Evolutionary conservation across 2,888 invertebrate species (phyloP).

Genomic region (Lathronympha strigana): DNA sequence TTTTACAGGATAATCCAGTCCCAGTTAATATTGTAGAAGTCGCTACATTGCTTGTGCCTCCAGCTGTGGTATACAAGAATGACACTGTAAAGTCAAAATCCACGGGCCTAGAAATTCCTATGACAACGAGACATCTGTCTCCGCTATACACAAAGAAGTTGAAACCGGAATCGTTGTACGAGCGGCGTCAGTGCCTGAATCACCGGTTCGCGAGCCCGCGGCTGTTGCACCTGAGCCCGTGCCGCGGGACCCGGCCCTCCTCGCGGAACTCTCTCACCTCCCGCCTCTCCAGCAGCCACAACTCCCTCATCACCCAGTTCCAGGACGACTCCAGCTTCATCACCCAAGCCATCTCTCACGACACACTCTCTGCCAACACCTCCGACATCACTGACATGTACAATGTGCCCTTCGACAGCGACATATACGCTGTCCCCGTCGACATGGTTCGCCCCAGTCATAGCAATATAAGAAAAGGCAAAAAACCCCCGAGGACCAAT

Average conservation of each 20-base stretch:
- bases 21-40: constrained; percentile 56
- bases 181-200: constrained; percentile 72
- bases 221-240: constrained; percentile 85
- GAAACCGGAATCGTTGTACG: constrained; percentile 70
- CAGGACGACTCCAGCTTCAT: constrained; percentile 95
- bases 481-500: constrained; percentile 66
- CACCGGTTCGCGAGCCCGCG: constrained; percentile 76
- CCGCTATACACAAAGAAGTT: constrained; percentile 72
- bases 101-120: constrained; percentile 57
- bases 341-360: constrained; percentile 95
- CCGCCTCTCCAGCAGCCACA: constrained; percentile 92
- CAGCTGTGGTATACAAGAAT: constrained; percentile 60
- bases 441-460: constrained; percentile 89
- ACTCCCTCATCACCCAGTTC: constrained; percentile 90
- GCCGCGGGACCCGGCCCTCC: constrained; percentile 86
- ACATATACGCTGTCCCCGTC: constrained; percentile 93
- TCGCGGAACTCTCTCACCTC: constrained; percentile 91
- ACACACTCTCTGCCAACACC: constrained; percentile 87
- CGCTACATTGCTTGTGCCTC: constrained; percentile 59
- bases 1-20: constrained; percentile 71
- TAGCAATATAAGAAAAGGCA: constrained; percentile 67
- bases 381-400: constrained; percentile 93
- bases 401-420: constrained; percentile 94
- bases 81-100: constrained; percentile 55
- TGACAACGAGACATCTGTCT: constrained; percentile 61